Evolutionary conservation across 2,113 vertebrate species (phyloP).

Genomic region (Rattus norvegicus): DNA sequence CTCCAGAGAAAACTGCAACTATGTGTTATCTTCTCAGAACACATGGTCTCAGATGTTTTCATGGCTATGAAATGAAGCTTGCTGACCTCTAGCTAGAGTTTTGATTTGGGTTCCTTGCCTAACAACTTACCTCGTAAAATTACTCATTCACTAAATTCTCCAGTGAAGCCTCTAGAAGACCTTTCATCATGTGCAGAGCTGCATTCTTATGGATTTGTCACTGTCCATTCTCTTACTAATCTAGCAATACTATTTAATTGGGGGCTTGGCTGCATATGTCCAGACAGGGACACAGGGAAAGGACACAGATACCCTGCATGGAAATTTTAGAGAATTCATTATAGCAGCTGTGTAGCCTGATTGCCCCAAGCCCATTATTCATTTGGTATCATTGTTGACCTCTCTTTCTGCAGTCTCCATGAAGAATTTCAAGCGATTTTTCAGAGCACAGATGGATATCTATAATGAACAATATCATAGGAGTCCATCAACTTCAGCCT

Average conservation of each 20-base stretch:
- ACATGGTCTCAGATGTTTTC: neutral
- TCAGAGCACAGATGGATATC: conserved; percentile 66
- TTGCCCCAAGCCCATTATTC: conserved; percentile 81
- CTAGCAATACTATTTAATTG: conserved; percentile 70
- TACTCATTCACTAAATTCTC: neutral
- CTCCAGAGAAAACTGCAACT: neutral
- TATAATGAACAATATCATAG: conserved; percentile 60
- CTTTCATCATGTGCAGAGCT: neutral
- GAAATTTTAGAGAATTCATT: conserved; percentile 71
- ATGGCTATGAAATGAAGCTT: neutral
- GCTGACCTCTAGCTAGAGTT: neutral
- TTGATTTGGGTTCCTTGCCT: neutral
- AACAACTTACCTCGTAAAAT: conserved; percentile 4
- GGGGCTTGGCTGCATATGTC: conserved; percentile 49
- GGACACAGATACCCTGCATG: conserved; percentile 69
- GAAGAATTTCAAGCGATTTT: conserved; percentile 75
- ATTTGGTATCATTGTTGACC: conserved; percentile 85
- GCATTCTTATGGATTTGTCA: neutral
- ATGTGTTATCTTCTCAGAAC: neutral
- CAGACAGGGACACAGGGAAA: conserved; percentile 44
- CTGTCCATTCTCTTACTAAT: neutral
- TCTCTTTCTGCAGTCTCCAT: conserved; percentile 76
- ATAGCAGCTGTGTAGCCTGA: conserved; percentile 75
- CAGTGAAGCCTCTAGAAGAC: neutral
- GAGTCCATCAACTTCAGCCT: conserved; percentile 62